Conservation (phyloP, 2,797 vertebrate genomes). For the Sparidentex hasta region DNA sequence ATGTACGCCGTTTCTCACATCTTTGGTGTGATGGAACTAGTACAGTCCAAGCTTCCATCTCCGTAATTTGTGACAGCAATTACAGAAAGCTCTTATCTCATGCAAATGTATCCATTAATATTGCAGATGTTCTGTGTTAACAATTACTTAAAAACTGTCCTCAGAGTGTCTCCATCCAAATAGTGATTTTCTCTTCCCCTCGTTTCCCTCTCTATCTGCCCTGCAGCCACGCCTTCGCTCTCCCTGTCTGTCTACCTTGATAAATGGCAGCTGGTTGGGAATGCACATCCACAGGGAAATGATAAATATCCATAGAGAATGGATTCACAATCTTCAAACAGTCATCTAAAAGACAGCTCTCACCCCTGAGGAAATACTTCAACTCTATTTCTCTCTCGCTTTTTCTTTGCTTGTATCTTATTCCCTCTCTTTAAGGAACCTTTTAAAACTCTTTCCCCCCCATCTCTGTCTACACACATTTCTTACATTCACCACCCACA, state of each 20-base stretch:
- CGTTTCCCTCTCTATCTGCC: constrained; percentile 26
- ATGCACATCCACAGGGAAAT: constrained; percentile 67
- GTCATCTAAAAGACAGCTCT: constrained; percentile 61
- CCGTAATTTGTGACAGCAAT: constrained; percentile 58
- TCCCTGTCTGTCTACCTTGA: constrained; percentile 65
- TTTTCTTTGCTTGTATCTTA: constrained; percentile 48
- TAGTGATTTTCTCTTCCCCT: constrained; percentile 12
- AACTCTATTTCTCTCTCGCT: constrained; percentile 53
- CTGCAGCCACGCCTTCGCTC: constrained; percentile 45
- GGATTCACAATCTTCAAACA: constrained; percentile 77
- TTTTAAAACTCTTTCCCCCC: constrained; percentile 31
- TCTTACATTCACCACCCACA: constrained; percentile 48
- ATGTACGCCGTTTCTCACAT: constrained; percentile 36
- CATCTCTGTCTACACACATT: constrained; percentile 53
- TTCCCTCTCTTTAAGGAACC: constrained; percentile 51
- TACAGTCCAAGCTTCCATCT: constrained; percentile 25
- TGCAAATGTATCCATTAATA: constrained; percentile 60
- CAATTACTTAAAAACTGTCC: constrained; percentile 38
- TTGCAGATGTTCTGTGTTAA: constrained; percentile 59
- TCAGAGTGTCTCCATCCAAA: constrained; percentile 45
- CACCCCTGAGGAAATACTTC: constrained; percentile 65
- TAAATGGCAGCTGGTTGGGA: constrained; percentile 66
- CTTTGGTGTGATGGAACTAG: constrained; percentile 37
- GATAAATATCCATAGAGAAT: constrained; percentile 73
- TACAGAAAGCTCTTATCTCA: constrained; percentile 55